Percentiles rank a stretch among this genome's conserved stretches.
These are phyloP conservation scores for Micromesistius poutassou DNA, from an alignment of 2,797 vertebrate species.

Conservation along the genomic window DNA sequence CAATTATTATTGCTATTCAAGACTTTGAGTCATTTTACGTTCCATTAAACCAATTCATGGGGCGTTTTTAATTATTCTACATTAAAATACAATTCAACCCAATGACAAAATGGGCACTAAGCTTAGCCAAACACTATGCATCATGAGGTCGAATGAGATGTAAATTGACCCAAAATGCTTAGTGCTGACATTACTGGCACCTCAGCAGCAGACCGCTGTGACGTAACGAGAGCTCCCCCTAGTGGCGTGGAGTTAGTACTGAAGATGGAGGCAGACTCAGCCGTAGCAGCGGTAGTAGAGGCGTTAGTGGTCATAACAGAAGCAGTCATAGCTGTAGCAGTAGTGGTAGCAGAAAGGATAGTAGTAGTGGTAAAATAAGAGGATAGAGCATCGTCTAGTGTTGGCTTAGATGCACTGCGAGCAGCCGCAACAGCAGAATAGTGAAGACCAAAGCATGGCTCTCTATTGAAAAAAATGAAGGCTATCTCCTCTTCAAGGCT, in stretches of 20 bases:
- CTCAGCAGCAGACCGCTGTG: conserved; percentile 69
- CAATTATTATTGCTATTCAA: conserved; percentile 10
- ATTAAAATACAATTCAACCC: neutral
- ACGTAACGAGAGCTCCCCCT: conserved; percentile 65
- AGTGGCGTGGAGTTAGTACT: conserved; percentile 59
- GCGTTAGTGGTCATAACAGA: conserved; percentile 22
- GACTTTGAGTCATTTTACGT: conserved; percentile 29
- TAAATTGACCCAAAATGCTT: conserved; percentile 35
- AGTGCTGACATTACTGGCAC: conserved; percentile 69
- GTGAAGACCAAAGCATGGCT: conserved; percentile 64
- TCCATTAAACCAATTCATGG: conserved; percentile 8
- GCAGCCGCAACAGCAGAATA: conserved; percentile 32
- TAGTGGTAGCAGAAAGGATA: conserved; percentile 6
- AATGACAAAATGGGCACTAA: neutral
- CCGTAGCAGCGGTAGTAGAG: neutral
- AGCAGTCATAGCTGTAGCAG: conserved; percentile 16
- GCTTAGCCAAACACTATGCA: neutral
- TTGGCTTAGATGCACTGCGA: conserved; percentile 56
- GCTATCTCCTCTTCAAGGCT: conserved; percentile 93
- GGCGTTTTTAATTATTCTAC: neutral
- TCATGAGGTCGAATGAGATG: conserved; percentile 2
- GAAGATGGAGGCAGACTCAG: neutral
- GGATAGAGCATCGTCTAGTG: conserved; percentile 47
- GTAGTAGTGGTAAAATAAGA: conserved; percentile 24
- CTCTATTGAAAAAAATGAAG: conserved; percentile 85